Evolutionary conservation across 2,888 invertebrate species (phyloP).

Genomic region (Cerceris ruficornis): DNA sequence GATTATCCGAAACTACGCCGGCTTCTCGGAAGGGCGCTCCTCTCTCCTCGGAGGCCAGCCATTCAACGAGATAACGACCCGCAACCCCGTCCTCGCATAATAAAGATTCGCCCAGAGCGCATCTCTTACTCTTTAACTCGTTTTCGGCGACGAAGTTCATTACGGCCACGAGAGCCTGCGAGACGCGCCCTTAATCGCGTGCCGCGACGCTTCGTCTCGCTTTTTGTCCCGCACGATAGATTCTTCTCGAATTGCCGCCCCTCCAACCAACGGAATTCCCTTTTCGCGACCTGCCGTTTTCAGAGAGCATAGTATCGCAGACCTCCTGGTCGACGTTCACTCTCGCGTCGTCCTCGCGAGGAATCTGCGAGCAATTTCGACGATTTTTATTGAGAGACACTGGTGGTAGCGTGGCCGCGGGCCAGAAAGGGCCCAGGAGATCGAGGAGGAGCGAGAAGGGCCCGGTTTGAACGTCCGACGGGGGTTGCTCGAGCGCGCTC

Average conservation of each 20-base stretch:
- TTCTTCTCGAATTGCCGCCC: neutral
- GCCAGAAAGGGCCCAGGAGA: slow-evolving; percentile 19
- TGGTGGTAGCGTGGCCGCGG: slow-evolving; percentile 59
- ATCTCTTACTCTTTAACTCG: slow-evolving; percentile 54
- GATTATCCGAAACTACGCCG: slow-evolving; percentile 74
- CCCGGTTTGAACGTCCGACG: slow-evolving; percentile 56
- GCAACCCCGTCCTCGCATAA: slow-evolving; percentile 71
- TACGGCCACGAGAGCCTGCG: slow-evolving; percentile 36
- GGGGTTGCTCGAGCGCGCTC: slow-evolving; percentile 51
- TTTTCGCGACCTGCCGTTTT: neutral
- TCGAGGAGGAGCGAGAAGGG: slow-evolving; percentile 26
- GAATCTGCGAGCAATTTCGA: slow-evolving; percentile 58
- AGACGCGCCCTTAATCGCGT: slow-evolving; percentile 10
- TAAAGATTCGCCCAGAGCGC: slow-evolving; percentile 69
- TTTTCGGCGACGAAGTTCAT: slow-evolving; percentile 56
- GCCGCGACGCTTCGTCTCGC: neutral
- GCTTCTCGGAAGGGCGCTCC: slow-evolving; percentile 74
- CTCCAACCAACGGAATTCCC: neutral
- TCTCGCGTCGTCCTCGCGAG: neutral
- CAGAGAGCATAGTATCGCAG: no score
- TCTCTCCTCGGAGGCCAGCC: slow-evolving; percentile 60
- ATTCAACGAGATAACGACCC: slow-evolving; percentile 73
- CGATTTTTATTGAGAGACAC: slow-evolving; percentile 66
- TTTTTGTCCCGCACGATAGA: neutral
- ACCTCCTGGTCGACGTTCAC: no score